Percentiles rank a stretch among this genome's conserved stretches.
Evolutionary conservation across 2,888 invertebrate species (phyloP).

Genomic region (Hirtodrosophila cameraria): DNA sequence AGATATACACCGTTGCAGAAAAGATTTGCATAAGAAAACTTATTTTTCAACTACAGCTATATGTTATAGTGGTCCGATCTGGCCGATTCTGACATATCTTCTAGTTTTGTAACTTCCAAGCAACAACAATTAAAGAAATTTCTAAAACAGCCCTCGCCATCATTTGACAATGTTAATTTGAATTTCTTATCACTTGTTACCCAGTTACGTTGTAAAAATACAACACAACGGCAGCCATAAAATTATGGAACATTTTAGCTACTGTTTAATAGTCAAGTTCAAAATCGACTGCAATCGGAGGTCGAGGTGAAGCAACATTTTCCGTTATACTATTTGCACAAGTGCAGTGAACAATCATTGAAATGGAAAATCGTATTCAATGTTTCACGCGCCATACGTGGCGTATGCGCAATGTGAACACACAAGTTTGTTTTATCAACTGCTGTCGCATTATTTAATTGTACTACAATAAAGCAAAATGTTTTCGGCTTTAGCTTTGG

Average conservation of each 20-base stretch:
- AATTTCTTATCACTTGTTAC: conserved; percentile 38
- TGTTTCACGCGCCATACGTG: conserved; percentile 4
- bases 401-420: conserved; percentile 50
- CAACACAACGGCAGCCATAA: conserved; percentile 3
- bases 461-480: conserved; percentile 41
- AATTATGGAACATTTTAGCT: conserved; percentile 21
- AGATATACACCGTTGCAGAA: too few relatives aligned
- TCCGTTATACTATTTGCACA: conserved; percentile 57
- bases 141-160: conserved; percentile 25
- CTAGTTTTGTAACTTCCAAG: too few relatives aligned
- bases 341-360: conserved; percentile 45
- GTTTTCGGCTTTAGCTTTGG: conserved; percentile 37
- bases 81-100: too few relatives aligned
- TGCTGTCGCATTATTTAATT: conserved; percentile 47
- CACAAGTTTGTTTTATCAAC: conserved; percentile 68
- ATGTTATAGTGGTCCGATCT: too few relatives aligned
- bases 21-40: too few relatives aligned
- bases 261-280: conserved; percentile 60
- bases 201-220: conserved; percentile 5
- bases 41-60: too few relatives aligned
- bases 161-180: conserved; percentile 27
- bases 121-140: too few relatives aligned
- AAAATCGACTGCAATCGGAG: conserved; percentile 58
- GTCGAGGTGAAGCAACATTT: conserved; percentile 20
- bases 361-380: conserved; percentile 19